phyloP scores from a whole-genome alignment of 2,113 vertebrate species.

The Rhinolophus ferrumequinum region DNA sequence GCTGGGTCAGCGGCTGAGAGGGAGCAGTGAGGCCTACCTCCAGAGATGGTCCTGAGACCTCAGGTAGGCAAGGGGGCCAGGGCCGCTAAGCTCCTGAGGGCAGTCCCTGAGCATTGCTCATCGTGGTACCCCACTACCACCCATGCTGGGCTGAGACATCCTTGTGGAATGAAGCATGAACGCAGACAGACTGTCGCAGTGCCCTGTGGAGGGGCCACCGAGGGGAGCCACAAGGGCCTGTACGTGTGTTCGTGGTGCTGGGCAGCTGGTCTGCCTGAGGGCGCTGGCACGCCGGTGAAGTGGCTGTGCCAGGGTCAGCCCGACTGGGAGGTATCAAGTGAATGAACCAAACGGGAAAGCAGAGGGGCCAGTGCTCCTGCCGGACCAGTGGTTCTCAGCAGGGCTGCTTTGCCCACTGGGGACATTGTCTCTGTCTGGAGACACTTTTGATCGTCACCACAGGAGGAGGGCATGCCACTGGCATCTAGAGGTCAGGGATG shows the following conservation, averaged over 20 bases:
- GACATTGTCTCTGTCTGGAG: not conserved
- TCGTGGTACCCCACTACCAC: not conserved
- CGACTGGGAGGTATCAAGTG: not conserved
- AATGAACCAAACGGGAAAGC: not conserved
- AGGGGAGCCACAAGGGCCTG: accelerated
- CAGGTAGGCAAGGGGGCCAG: too few relatives aligned
- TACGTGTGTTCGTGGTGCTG: accelerated
- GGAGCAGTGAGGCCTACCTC: not conserved
- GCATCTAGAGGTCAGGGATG: not conserved
- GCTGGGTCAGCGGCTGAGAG: not conserved
- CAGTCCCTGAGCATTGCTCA: not conserved
- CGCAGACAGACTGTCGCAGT: not conserved
- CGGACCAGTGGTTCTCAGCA: not conserved
- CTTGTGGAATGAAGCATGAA: not conserved
- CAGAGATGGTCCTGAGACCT: not conserved
- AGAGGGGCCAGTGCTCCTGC: accelerated
- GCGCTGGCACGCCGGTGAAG: accelerated
- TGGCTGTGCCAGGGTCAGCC: not conserved
- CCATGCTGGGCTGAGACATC: accelerated
- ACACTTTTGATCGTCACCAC: not conserved
- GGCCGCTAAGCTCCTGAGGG: not conserved
- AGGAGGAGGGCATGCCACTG: not conserved
- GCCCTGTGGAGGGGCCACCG: accelerated
- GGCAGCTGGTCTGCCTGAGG: accelerated
- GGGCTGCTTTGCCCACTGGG: not conserved